Evolutionary conservation across 2,113 vertebrate species (phyloP).

Genomic region (Heptranchias perlo): DNA sequence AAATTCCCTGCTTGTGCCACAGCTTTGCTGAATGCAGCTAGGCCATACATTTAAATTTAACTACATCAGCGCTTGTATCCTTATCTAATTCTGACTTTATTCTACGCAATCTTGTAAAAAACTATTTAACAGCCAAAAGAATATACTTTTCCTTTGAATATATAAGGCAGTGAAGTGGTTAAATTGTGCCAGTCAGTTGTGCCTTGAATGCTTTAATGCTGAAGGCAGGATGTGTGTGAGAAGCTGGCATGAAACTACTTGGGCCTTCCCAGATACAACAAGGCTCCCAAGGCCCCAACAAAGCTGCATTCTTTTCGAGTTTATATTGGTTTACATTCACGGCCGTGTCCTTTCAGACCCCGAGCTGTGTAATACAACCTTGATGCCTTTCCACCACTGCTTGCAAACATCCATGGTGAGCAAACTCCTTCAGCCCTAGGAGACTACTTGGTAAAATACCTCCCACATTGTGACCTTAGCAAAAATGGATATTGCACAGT

Average conservation of each 20-base stretch:
- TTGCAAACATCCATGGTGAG: conserved; percentile 30
- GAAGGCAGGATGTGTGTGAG: conserved; percentile 23
- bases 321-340: conserved; percentile 20
- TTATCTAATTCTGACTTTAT: background rate
- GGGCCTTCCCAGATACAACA: background rate
- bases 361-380: conserved; percentile 31
- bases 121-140: background rate
- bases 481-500: conserved; percentile 23
- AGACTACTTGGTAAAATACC: conserved; percentile 34
- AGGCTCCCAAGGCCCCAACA: conserved; percentile 16
- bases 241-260: background rate
- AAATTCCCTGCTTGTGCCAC: background rate
- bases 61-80: background rate
- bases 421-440: conserved; percentile 3
- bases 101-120: background rate
- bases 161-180: background rate
- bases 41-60: background rate
- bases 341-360: background rate
- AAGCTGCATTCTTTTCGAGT: background rate
- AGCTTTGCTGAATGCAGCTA: background rate
- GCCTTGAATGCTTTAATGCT: background rate
- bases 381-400: background rate
- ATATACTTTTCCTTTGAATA: background rate
- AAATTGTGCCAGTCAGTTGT: background rate
- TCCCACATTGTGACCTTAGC: conserved; percentile 37